Base-by-base conservation (phyloP, 2,797 vertebrate species). In the Coranthus polyacanthus region DNA sequence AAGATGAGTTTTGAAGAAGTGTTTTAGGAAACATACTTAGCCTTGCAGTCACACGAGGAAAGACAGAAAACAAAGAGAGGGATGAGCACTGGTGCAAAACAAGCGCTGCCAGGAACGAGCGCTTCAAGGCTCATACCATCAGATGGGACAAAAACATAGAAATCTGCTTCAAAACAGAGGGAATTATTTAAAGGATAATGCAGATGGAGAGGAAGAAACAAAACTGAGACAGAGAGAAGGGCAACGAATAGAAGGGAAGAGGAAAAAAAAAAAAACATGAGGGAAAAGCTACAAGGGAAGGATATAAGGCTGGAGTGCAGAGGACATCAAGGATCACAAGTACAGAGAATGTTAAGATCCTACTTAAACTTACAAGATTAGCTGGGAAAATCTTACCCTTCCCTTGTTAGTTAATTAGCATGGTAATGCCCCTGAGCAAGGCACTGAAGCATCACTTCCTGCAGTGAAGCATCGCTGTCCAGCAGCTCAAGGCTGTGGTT, bases 131-230 rank as follows among this genome's bases (percentile, higher is more conserved):
- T 67, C 12, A 7, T 75, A 74, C 62, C 66, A 78, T 84, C 37
- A 79, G 79, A 77, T 61, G 59, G 34, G 39, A 60, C 46, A 34
- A 61, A 44, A 46, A 61, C 12, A 21, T 1, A 18, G 49, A 71
- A 83, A 75, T 82, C 36, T 6, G 55, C 79, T 74, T 83, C 67
- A 67, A 79, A 61, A 71, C 74, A 85, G 70, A 88, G 38, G 64
- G 78, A 87, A 90, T 86, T 85, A 88, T 89, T 87, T 72, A 85
- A 73, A 74, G 54, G 54, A 65, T 70, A 62, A 79, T 80, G 60
- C 79, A 85, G 66, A 75, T 62, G 75, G 74, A 64, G 58, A 46
- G 52, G 45, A 29, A 38, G 47, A 55, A 50, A 56, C 21, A 32
- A 66, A 69, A 63, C 57, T 36, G 50, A 44, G 43, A 59, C 2